These are phyloP conservation scores for Scaptomyza reducta DNA, from an alignment of 2,888 invertebrate species.

Conservation along the genomic window DNA sequence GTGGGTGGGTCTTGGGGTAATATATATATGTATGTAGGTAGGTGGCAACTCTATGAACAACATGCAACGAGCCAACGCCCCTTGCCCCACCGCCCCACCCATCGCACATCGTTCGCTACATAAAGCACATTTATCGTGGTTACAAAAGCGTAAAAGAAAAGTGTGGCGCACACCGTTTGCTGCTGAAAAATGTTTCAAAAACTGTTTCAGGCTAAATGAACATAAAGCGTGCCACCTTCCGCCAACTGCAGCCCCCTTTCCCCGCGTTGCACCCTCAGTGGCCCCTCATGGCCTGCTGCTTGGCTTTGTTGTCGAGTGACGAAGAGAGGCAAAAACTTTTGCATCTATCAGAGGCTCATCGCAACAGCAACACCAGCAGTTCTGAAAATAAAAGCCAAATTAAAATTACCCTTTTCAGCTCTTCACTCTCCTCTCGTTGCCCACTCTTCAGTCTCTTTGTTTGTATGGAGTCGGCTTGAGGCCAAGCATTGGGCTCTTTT, in stretches of 20 bases:
- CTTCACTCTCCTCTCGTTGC: not conserved
- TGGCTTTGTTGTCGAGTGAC: constrained; percentile 61
- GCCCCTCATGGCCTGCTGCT: constrained; percentile 54
- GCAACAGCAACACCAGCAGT: constrained; percentile 40
- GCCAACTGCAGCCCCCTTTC: not conserved
- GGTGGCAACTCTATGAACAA: constrained; percentile 32
- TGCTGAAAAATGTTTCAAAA: constrained; percentile 72
- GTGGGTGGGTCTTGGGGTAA: no score
- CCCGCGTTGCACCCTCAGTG: no score
- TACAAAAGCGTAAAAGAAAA: constrained; percentile 79
- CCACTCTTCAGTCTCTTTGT: constrained; percentile 1
- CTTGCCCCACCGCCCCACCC: constrained; percentile 30
- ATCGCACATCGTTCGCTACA: constrained; percentile 57
- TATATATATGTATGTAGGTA: no score
- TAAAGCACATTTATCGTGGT: constrained; percentile 80
- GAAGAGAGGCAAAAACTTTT: not conserved
- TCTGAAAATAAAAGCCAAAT: constrained; percentile 78
- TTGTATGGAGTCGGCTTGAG: not conserved
- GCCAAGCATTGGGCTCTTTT: constrained; percentile 50
- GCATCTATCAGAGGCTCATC: constrained; percentile 56
- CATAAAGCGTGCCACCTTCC: constrained; percentile 57
- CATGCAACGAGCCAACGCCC: constrained; percentile 19
- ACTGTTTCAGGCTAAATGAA: constrained; percentile 79
- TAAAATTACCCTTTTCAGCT: constrained; percentile 62
- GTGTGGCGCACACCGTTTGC: constrained; percentile 64